Conservation (phyloP, 2,888 invertebrate species). For the Ennomos erosarius region DNA sequence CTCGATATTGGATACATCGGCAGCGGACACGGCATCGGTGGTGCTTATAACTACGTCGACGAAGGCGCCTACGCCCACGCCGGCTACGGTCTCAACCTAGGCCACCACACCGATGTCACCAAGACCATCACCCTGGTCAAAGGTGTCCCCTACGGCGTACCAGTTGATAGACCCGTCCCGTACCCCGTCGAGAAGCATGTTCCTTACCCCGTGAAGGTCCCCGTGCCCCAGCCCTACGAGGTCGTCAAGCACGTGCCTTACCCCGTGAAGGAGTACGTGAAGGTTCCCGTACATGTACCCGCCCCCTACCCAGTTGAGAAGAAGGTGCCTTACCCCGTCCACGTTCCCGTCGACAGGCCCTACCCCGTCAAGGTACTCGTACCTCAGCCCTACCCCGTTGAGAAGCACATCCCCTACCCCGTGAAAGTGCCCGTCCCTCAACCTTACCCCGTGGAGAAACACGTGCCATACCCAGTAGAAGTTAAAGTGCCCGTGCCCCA, state of each 20-base stretch:
- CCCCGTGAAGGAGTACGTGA: constrained; percentile 91
- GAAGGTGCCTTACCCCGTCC: constrained; percentile 89
- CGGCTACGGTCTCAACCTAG: constrained; percentile 65
- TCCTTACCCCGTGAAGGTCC: constrained; percentile 88
- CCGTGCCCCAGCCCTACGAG: constrained; percentile 89
- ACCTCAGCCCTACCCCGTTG: constrained; percentile 92
- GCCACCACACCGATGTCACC: constrained; percentile 81
- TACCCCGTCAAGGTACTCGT: constrained; percentile 92
- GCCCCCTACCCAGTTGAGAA: constrained; percentile 92
- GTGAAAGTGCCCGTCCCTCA: constrained; percentile 91
- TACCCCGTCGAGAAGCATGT: constrained; percentile 88
- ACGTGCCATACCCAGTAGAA: constrained; percentile 89
- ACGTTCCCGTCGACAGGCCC: constrained; percentile 90
- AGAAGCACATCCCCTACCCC: constrained; percentile 90
- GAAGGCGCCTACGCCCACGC: constrained; percentile 56
- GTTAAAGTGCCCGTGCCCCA: constrained; percentile 91
- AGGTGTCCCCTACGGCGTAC: constrained; percentile 87
- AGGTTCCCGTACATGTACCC: constrained; percentile 91
- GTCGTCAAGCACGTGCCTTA: constrained; percentile 89
- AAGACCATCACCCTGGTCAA: constrained; percentile 88
- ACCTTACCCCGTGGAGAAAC: constrained; percentile 92
- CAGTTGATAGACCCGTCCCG: constrained; percentile 87
- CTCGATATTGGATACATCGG: constrained; percentile 91
- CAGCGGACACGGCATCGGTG: constrained; percentile 83
- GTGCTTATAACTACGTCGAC: constrained; percentile 78